Percentiles rank a stretch among this genome's conserved stretches.
These are phyloP conservation scores for Cryptoblepharus egeriae DNA, from an alignment of 2,797 vertebrate genomes.

Conservation along the genomic window DNA sequence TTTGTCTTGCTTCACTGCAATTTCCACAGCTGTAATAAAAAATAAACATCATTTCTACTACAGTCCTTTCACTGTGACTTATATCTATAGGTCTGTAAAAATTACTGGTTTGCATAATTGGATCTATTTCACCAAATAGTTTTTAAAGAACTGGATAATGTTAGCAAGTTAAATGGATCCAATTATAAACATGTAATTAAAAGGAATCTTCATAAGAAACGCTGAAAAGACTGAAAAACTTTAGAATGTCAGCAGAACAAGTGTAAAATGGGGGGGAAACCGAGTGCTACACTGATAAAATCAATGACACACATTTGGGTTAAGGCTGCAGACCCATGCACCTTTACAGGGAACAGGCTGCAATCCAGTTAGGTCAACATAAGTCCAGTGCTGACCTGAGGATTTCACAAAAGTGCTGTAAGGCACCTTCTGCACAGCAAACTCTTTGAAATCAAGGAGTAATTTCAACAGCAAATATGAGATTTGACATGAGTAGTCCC, in stretches of 20 bases:
- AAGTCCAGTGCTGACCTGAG: no score
- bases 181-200: slow-evolving; percentile 64
- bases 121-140: slow-evolving; percentile 37
- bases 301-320: slow-evolving; percentile 45
- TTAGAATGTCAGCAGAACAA: slow-evolving; percentile 35
- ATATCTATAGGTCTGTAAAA: not conserved
- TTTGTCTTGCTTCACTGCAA: slow-evolving; percentile 52
- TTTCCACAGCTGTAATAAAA: slow-evolving; percentile 55
- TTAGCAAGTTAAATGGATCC: slow-evolving; percentile 47
- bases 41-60: slow-evolving; percentile 33
- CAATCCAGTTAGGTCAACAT: no score
- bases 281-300: slow-evolving; percentile 57
- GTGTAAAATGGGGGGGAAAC: slow-evolving; percentile 56
- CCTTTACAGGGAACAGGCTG: not conserved
- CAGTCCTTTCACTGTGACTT: slow-evolving; percentile 39
- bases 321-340: slow-evolving; percentile 21
- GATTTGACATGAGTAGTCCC: no score
- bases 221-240: slow-evolving; percentile 54
- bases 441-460: not conserved
- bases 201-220: slow-evolving; percentile 57
- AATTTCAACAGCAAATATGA: not conserved
- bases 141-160: slow-evolving; percentile 55
- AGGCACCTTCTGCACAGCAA: not conserved
- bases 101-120: not conserved
- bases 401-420: no score